phyloP scores from a whole-genome alignment of 1,140 invertebrate species.

The Grapholita molesta region DNA sequence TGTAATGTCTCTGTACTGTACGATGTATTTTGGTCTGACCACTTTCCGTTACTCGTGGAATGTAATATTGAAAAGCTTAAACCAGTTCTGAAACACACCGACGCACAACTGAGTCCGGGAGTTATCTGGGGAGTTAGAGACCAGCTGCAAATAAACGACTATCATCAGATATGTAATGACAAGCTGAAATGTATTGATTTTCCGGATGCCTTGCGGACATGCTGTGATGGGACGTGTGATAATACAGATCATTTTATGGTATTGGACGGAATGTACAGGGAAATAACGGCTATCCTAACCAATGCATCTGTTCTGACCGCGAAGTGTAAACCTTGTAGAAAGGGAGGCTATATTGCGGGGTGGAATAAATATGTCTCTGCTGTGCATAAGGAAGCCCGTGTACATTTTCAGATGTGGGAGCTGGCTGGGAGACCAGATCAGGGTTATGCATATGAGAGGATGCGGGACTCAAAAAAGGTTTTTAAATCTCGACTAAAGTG shows the following conservation, averaged over 20 bases:
- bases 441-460: background rate
- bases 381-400: background rate
- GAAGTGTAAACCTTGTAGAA: background rate
- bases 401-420: background rate
- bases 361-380: constrained; percentile 2
- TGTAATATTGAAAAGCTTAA: background rate
- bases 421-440: background rate
- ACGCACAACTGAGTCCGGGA: background rate
- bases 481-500: constrained; percentile 18
- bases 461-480: background rate
- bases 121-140: constrained; percentile 1
- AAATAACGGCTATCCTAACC: background rate
- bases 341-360: background rate
- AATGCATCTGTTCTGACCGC: background rate
- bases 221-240: background rate
- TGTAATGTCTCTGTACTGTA: background rate
- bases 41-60: background rate
- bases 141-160: background rate
- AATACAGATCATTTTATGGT: background rate
- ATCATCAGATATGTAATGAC: background rate
- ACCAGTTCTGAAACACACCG: no score
- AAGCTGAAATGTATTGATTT: background rate
- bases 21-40: constrained; percentile 10
- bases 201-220: background rate
- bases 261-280: background rate